Conservation (phyloP, 2,888 invertebrate genomes). For the Cheilosia vulpina region DNA sequence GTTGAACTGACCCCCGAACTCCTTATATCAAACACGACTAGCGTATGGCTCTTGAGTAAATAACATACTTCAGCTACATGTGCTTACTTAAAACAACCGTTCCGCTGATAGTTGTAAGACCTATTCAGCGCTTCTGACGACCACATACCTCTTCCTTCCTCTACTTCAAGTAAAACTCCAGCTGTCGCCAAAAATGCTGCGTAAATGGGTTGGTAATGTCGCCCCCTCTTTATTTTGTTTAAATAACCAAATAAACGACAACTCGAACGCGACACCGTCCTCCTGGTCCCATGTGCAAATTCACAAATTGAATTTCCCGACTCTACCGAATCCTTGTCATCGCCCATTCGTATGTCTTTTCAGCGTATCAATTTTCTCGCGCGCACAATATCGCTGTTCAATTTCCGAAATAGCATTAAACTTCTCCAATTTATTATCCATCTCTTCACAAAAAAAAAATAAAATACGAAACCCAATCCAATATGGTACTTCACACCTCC, state of each 20-base stretch:
- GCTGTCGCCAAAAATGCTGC: no score
- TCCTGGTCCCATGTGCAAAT: slow-evolving; percentile 27
- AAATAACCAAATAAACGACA: slow-evolving; percentile 2
- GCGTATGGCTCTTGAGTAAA: no score
- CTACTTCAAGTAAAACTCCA: no score
- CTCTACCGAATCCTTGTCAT: slow-evolving; percentile 26
- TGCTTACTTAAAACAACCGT: no score
- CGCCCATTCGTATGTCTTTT: neutral
- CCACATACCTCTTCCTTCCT: no score
- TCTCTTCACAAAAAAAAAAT: slow-evolving; percentile 46
- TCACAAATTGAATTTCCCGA: slow-evolving; percentile 38
- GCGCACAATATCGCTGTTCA: slow-evolving; percentile 46
- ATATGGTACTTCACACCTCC: slow-evolving; percentile 20
- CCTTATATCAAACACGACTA: no score
- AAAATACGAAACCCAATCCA: neutral
- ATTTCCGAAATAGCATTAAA: slow-evolving; percentile 63
- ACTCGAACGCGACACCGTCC: no score
- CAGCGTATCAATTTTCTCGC: slow-evolving; percentile 26
- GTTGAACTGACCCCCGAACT: no score
- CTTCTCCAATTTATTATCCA: slow-evolving; percentile 61
- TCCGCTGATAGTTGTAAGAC: no score
- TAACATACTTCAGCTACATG: no score
- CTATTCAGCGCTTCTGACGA: no score
- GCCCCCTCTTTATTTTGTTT: neutral
- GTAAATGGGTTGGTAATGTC: no score